Evolutionary conservation across 1,140 invertebrate genomes (phyloP), one percentile per base, ranked within the genome.

Genomic region (Ericerus pela): DNA sequence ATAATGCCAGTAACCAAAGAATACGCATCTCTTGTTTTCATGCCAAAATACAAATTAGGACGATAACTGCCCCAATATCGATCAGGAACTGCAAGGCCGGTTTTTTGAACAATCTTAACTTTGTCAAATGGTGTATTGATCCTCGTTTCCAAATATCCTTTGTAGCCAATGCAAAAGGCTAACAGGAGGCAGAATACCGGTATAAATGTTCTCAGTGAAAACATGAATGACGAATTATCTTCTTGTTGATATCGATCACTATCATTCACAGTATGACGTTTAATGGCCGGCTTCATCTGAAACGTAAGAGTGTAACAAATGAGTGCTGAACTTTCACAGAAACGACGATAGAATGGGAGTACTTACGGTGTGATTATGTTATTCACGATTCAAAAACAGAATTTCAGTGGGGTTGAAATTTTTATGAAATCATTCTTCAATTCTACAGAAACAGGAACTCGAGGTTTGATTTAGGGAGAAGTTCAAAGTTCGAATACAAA

Each of bases 1-100:
- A 99, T 96, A 1, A 99, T 70, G 30, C 93, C 95, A 66, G 89
- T 84, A 0, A 93, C 79, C 8, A 91, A 76, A 0, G 94, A 96
- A 52, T 83, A 72, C 0, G 88, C 85, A 65, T 89, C 85, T 60
- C 92, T 73, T 1, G 86, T 90, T 70, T 92, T 91, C 62, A 98
- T 69, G 0, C 95, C 88, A 69, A 92, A 88, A 68, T 92, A 96
- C 8, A 84, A 75, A 3, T 86, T 82, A 0, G 93, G 82, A 55
- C 94, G 73, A 66, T 96, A 96, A 0, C 82, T 80, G 18, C 93
- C 92, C 94, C 94, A 98, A 14, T 47, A 47, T 24, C 41, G 16
- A 14, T 47, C 41, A 12, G 41, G 41, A 24, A 47, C 41, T 24
- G 41, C 41, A 5, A 47, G 14, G 11, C 41, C 41, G 11, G 41